Conservation (phyloP, 2,113 vertebrate genomes). For the Salvelinus sp. region DNA sequence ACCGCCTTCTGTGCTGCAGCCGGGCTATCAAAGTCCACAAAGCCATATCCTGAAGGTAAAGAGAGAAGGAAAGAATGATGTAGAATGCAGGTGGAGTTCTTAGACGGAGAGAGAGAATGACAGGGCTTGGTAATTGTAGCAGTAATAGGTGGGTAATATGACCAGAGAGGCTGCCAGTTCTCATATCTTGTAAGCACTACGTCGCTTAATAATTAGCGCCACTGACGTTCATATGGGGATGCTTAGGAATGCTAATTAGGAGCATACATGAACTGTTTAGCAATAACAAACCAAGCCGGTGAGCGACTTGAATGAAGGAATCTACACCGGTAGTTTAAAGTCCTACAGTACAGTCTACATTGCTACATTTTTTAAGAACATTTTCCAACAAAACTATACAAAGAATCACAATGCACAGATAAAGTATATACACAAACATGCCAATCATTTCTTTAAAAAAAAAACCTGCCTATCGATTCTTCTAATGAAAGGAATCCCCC, state of each 20-base stretch:
- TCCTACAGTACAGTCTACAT: too few relatives aligned
- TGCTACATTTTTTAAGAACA: too few relatives aligned
- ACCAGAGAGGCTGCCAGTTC: conserved; percentile 74
- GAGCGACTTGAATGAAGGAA: conserved; percentile 45
- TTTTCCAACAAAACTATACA: too few relatives aligned
- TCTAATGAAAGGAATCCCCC: background rate
- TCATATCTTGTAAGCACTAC: conserved; percentile 72
- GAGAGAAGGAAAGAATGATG: background rate
- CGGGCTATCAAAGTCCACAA: conserved; percentile 96
- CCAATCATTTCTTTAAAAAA: background rate
- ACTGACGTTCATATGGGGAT: conserved; percentile 67
- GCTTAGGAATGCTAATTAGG: conserved; percentile 74
- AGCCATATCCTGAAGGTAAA: conserved; percentile 86
- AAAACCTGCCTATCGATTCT: too few relatives aligned
- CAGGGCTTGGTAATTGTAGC: conserved; percentile 69
- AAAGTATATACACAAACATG: too few relatives aligned
- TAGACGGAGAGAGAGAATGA: conserved; percentile 60
- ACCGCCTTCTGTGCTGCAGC: conserved; percentile 96
- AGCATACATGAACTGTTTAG: conserved; percentile 68
- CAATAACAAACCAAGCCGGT: conserved; percentile 69
- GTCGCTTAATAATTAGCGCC: conserved; percentile 75
- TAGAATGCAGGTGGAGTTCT: conserved; percentile 1
- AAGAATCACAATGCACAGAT: too few relatives aligned
- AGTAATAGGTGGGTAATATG: conserved; percentile 73
- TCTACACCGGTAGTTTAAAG: too few relatives aligned